A percentile compares a stretch with the other conserved stretches of the same genome.
Conservation (phyloP, 2,113 vertebrate genomes). For the Phasianus colchicus region DNA sequence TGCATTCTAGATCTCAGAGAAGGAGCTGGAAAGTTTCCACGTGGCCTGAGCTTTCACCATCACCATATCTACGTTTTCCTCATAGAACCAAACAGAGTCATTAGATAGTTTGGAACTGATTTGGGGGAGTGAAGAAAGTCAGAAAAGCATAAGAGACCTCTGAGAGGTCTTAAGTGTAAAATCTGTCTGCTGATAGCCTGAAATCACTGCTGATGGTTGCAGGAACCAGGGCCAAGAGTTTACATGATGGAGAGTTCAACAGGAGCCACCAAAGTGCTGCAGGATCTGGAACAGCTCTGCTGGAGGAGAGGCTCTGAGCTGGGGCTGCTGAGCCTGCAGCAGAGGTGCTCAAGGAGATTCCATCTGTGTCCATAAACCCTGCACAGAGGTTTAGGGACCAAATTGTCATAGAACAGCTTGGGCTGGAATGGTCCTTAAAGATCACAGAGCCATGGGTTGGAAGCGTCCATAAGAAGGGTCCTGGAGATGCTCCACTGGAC, state of each 20-base stretch:
- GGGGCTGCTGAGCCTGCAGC: too few relatives aligned
- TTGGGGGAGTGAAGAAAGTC: neutral
- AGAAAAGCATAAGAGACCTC: neutral
- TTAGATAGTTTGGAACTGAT: too few relatives aligned
- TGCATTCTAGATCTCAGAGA: neutral
- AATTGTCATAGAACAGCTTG: too few relatives aligned
- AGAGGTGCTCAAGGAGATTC: too few relatives aligned
- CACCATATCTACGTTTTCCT: neutral
- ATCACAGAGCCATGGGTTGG: too few relatives aligned
- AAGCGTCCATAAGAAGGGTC: too few relatives aligned
- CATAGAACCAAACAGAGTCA: fast-evolving
- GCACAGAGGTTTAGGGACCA: neutral
- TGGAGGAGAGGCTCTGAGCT: too few relatives aligned
- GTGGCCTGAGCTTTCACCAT: fast-evolving
- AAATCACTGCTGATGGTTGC: neutral
- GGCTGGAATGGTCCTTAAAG: too few relatives aligned
- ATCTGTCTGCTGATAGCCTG: fast-evolving
- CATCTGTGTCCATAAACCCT: too few relatives aligned
- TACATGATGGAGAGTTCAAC: too few relatives aligned
- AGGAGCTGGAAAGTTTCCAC: fast-evolving
- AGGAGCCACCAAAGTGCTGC: too few relatives aligned
- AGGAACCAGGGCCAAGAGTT: neutral
- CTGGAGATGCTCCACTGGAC: neutral
- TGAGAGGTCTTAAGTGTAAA: neutral
- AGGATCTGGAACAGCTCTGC: too few relatives aligned